Base-by-base conservation (phyloP, 2,113 vertebrate genomes). In the Sinocyclocheilus grahami region DNA sequence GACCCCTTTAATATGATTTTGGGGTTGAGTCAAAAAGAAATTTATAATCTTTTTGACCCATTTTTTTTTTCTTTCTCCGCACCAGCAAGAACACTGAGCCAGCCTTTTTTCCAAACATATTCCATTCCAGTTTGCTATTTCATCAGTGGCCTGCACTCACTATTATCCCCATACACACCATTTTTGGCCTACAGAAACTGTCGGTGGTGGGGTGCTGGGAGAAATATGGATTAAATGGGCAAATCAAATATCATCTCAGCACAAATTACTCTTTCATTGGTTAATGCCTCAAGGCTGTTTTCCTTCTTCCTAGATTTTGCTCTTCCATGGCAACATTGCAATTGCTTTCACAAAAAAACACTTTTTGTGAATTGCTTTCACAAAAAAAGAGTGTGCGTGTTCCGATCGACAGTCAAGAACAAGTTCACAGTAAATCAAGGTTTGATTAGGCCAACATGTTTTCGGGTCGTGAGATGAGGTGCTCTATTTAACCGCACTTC, bases 251-350 rank as follows among this genome's bases (percentile, higher is more conserved):
- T 88, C 88, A 39, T 69, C 20, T n/a, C 46, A 83, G 22, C 69
- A 90, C 51, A 85, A 87, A 87, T 69, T 67, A 88, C 88, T 84
- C 82, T 42, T 91, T 85, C 85, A 86, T 89, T 90, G 86, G 86
- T 93, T 93, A 94, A 93, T 93, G 93, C 94, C 92, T 91, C 86
- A 90, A 83, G 89, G 82, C 90, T 91, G 86, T 87, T 86, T 48
- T 82, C 39, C 78, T n/a, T 87, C 82, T 60, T 51, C 53, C 27
- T 81, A 83, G 53, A 87, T 85, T 88, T 87, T 60, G 62, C 85
- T 86, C 87, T 80, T 80, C 90, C 91, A 92, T 93, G 88, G 88
- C 90, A 88, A 92, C 92, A 86, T 86, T 90, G 89, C 89, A 89
- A 89, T 84, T 30, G n/a, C 79, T 74, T 85, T 85, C 74, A 7